These are phyloP conservation scores for Catharus ustulatus DNA, from an alignment of 2,797 vertebrate species.

Conservation along the genomic window DNA sequence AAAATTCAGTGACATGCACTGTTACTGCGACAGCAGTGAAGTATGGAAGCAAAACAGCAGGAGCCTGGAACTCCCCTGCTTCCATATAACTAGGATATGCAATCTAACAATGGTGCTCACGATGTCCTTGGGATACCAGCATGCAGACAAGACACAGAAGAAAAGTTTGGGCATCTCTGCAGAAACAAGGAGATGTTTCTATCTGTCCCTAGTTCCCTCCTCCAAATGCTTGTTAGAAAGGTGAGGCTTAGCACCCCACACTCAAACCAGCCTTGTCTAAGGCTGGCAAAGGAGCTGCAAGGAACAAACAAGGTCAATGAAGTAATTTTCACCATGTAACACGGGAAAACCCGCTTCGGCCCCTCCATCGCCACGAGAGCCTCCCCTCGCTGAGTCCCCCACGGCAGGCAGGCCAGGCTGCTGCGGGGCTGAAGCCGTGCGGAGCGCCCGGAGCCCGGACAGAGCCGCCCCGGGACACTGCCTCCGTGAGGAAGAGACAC, in stretches of 20 bases:
- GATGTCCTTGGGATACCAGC: not conserved
- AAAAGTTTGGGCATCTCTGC: not conserved
- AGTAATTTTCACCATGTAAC: rapidly evolving
- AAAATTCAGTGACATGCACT: rapidly evolving
- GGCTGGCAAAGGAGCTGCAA: not conserved
- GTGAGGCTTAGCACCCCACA: not conserved
- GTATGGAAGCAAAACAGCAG: not conserved
- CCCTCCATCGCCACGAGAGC: rapidly evolving
- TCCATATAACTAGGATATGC: not conserved
- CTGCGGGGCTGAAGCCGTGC: not conserved
- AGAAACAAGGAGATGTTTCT: rapidly evolving
- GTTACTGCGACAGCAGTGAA: rapidly evolving
- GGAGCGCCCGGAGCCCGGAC: too few relatives aligned
- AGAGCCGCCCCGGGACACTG: not conserved
- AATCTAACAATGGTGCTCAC: rapidly evolving
- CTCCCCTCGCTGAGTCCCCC: rapidly evolving
- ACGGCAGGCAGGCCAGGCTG: rapidly evolving
- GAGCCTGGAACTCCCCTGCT: not conserved
- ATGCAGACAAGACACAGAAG: not conserved
- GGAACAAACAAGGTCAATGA: not conserved
- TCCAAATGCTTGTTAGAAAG: not conserved
- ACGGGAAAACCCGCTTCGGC: rapidly evolving
- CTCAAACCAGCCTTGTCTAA: not conserved
- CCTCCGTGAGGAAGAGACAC: rapidly evolving
- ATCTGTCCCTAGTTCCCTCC: not conserved